Base-by-base conservation (phyloP, 2,888 invertebrate species). In the Chalcis sispes region DNA sequence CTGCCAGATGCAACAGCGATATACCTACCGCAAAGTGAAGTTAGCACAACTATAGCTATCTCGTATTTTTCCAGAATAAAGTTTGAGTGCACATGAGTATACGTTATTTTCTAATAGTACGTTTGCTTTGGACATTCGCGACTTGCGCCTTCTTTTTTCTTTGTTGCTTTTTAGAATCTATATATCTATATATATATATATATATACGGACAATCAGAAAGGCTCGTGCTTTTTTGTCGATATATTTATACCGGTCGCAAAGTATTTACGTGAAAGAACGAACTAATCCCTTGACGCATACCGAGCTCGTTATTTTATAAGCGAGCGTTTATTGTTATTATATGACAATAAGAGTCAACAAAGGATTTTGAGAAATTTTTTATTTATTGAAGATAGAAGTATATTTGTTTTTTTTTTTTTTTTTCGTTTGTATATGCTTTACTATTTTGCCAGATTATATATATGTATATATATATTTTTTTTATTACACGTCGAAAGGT, bases 191-290 rank as follows among this genome's bases (percentile, higher is more conserved):
- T 42, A 8, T 42, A 50, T 50, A 50, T 58, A 36, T 25, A 25
- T 48, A 69, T 73, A 7, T 54, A 56, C 80, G 81, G 79, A 83
- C 80, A 82, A 84, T 83, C 84, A 80, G 75, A 75, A 84, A 84
- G 84, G 84, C 83, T 84, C 84, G 84, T 84, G 84, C 78, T 83
- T 84, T 36, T 82, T 83, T 80, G 29, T 62, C 32, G 40, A 73
- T 73, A 73, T 48, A 20, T 48, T 4, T 36, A 10, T 8, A 32
- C 40, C 8, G 8, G 59, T 64, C 13, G n/a, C 5, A 18, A 42
- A 61, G 15, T 27, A 20, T 50, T 36, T 10, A 20, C 42, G 0
- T 52, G 25, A 29, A 20, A 13, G 15, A 29, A 32, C 18, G 15
- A 29, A 32, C 18, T 48, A 13, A 58, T 65, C 32, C 56, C 25